Evolutionary conservation across 1,140 invertebrate genomes (phyloP).

Genomic region (Drosophila lowei): DNA sequence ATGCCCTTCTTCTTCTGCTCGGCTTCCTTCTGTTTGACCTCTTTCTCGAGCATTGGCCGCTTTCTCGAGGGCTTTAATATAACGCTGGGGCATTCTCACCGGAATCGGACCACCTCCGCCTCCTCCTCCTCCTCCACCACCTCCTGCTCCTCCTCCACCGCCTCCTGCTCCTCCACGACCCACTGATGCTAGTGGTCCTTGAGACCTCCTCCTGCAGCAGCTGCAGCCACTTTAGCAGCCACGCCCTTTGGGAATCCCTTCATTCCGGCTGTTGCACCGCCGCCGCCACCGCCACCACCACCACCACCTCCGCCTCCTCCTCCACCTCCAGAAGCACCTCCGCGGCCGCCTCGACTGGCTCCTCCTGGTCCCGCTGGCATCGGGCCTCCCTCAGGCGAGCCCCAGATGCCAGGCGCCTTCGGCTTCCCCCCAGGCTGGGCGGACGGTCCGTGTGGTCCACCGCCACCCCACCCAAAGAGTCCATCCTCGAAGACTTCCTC

Average conservation of each 20-base stretch:
- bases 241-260: constrained; percentile 7
- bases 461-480: constrained; percentile 35
- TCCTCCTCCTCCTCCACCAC: not conserved
- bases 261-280: not conserved
- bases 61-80: constrained; percentile 10
- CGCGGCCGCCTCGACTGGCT: constrained; percentile 13
- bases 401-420: constrained; percentile 17
- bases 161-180: not conserved
- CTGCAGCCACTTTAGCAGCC: too few relatives aligned
- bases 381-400: not conserved
- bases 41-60: constrained; percentile 21
- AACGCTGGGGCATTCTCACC: constrained; percentile 37
- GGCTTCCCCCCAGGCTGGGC: constrained; percentile 34
- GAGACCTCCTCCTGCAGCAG: too few relatives aligned
- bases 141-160: not conserved
- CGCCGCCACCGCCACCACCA: not conserved
- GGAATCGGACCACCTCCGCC: constrained; percentile 20
- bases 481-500: constrained; percentile 54
- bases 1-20: constrained; percentile 17
- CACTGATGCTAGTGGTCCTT: not conserved
- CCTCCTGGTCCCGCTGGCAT: constrained; percentile 31
- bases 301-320: not conserved
- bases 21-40: not conserved
- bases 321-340: not conserved
- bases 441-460: constrained; percentile 37